These are phyloP conservation scores for Scrobipalpa atriplicella DNA, from an alignment of 2,888 invertebrate genomes.

Conservation along the genomic window DNA sequence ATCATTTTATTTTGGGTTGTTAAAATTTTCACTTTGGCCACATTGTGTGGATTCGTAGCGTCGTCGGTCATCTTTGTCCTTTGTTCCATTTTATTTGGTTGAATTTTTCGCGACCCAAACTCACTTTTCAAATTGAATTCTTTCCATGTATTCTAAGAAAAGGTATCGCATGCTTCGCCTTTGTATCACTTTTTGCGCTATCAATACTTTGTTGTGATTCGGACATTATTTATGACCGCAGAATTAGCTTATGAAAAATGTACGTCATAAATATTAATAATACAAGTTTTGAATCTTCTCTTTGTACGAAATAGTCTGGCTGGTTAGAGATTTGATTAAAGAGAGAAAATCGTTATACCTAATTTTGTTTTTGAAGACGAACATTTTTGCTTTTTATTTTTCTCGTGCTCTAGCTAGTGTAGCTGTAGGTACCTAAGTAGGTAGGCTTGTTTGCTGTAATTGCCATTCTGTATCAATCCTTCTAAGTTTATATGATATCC, in stretches of 20 bases:
- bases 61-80: constrained; percentile 59
- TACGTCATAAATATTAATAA: constrained; percentile 44
- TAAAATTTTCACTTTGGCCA: constrained; percentile 25
- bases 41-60: constrained; percentile 43
- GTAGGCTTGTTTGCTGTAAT: neutral
- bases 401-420: neutral
- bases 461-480: neutral
- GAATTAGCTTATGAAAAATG: constrained; percentile 55
- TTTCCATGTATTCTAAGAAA: constrained; percentile 79
- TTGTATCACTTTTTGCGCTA: constrained; percentile 80
- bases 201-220: constrained; percentile 67
- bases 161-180: constrained; percentile 79
- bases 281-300: constrained; percentile 32
- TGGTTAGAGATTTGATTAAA: neutral
- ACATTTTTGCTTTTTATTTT: neutral
- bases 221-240: constrained; percentile 70
- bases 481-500: neutral
- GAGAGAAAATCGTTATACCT: too few species aligned
- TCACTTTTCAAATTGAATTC: constrained; percentile 78
- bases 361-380: neutral
- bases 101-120: constrained; percentile 67
- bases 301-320: constrained; percentile 25
- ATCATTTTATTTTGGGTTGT: constrained; percentile 21
- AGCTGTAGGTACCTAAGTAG: too few species aligned
- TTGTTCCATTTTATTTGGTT: constrained; percentile 65